These are phyloP conservation scores for Sphyrna mokarran DNA, from an alignment of 2,113 vertebrate species.

Conservation along the genomic window DNA sequence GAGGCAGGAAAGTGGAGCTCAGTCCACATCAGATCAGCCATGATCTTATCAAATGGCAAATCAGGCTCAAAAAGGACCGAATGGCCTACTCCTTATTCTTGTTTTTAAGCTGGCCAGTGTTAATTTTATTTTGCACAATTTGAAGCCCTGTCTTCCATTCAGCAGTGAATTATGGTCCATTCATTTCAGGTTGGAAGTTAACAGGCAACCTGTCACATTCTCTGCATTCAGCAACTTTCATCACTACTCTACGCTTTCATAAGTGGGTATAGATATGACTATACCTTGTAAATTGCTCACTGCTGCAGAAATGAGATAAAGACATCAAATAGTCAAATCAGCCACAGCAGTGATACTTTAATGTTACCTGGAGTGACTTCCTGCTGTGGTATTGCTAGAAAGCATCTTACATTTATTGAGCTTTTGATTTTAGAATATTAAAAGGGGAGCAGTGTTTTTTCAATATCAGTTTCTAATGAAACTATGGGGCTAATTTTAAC, in stretches of 20 bases:
- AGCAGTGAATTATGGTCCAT: not conserved
- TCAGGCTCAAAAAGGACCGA: no score
- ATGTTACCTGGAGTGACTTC: not conserved
- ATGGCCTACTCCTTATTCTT: no score
- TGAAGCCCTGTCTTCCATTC: not conserved
- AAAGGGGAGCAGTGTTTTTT: not conserved
- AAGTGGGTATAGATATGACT: not conserved
- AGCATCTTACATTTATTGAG: not conserved
- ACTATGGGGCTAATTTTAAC: not conserved
- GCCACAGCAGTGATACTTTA: not conserved
- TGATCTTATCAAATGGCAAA: no score
- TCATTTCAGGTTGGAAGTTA: not conserved
- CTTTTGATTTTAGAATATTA: not conserved
- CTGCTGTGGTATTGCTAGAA: not conserved
- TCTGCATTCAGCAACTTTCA: not conserved
- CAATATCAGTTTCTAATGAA: not conserved
- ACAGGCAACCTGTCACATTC: not conserved
- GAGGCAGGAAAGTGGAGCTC: no score
- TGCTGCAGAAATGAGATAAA: slow-evolving; percentile 17
- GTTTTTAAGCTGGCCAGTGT: not conserved
- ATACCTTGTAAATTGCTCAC: slow-evolving; percentile 3
- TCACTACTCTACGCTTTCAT: not conserved
- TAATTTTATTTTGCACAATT: not conserved
- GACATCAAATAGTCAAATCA: slow-evolving; percentile 21
- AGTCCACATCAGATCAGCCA: no score